Evolutionary conservation across 2,888 invertebrate genomes (phyloP), one percentile per base, ranked within the genome.

Genomic region (Drepanosiphum platanoidis): DNA sequence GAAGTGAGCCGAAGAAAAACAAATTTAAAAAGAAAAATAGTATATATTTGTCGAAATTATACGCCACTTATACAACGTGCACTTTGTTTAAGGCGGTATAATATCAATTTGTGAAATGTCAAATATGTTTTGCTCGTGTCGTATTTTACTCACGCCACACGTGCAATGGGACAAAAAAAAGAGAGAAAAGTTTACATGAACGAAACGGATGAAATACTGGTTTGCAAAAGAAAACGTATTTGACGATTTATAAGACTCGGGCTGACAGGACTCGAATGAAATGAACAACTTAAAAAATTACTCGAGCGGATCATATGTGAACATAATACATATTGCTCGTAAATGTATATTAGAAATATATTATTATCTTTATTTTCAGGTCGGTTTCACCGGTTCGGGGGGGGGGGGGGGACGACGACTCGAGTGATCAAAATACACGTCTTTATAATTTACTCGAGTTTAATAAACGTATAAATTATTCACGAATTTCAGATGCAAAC

Each of bases 391-490:
- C 27, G 3, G 61, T 30, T 77, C 18, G 61, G 39, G 11, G 1
- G 36, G 36, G n/a, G n/a, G n/a, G n/a, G n/a, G n/a, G n/a, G n/a
- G n/a, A n/a, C n/a, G n/a, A n/a, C n/a, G n/a, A 39, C 61, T 18
- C 15, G 32, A 75, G 61, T 36, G 61, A 61, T 52, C 74, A 36
- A 77, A 77, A 58, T 61, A n/a, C n/a, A 61, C 61, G 9, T 64
- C 18, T 22, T 36, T 34, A 36, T 77, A 66, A 66, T 66, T 64
- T 66, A 42, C 64, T 32, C 0, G 13, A 39, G 64, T 58, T 78
- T 66, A 66, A 78, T 78, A 78, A 42, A 66, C 66, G 72, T 46
- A 36, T 79, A 79, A 79, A 79, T 66, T 79, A 79, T 79, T 79
- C 34, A 68, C 42, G 32, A 68, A 46, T 46, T 79, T 32, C 46